Evolutionary conservation across 2,113 vertebrate genomes (phyloP).

Genomic region (Apaloderma vittatum): DNA sequence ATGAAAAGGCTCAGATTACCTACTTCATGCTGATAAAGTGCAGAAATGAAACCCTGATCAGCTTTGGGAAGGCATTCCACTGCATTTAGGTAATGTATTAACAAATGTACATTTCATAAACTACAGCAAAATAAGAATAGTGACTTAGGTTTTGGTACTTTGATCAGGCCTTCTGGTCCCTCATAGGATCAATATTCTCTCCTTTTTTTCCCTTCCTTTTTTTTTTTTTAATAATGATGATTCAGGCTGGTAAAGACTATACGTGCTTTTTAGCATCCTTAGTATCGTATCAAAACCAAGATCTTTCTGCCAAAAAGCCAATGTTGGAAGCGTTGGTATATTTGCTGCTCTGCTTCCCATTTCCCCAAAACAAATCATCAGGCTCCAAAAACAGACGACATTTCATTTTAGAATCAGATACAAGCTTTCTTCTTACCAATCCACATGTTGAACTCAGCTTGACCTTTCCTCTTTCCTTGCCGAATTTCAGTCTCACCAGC

Average conservation of each 20-base stretch:
- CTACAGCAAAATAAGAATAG: background rate
- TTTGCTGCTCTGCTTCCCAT: background rate
- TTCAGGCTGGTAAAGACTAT: background rate
- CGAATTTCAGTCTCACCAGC: background rate
- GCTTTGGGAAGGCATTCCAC: constrained; percentile 14
- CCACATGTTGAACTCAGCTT: background rate
- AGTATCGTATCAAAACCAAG: background rate
- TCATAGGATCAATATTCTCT: background rate
- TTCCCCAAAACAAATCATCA: background rate
- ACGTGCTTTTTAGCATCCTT: background rate
- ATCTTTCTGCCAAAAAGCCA: background rate
- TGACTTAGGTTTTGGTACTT: background rate
- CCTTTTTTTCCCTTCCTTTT: background rate
- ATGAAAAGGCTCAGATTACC: constrained; percentile 51
- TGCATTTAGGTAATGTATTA: constrained; percentile 11
- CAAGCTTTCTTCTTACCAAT: background rate
- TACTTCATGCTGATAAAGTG: constrained; percentile 15
- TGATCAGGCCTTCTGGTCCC: background rate
- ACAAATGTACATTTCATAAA: background rate
- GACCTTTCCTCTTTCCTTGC: background rate
- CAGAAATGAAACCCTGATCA: constrained; percentile 29
- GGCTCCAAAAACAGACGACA: background rate
- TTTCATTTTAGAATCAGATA: background rate
- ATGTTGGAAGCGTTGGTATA: background rate
- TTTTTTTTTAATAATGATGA: background rate